Base-by-base conservation (phyloP, 2,113 vertebrate genomes). In the Mesoclemmys tuberculata region DNA sequence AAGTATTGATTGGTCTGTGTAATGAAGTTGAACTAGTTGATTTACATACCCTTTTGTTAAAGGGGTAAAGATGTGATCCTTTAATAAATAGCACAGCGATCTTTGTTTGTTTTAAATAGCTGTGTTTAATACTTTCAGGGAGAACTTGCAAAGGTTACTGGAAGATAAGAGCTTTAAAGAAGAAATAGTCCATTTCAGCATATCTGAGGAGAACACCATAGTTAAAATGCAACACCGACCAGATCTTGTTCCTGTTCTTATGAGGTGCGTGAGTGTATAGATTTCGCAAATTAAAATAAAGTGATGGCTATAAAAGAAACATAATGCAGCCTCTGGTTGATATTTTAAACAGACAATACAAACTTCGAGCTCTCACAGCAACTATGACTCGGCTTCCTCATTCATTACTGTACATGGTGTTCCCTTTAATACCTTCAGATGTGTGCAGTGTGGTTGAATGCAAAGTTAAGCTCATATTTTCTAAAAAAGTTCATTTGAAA, bases 91-190 rank as follows among this genome's bases (percentile, higher is more conserved):
- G 35, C 71, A 13, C 77, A 24, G 56, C 11, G 81, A 26, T 94
- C 4, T 46, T 46, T 46, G 21, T 85, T 78, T 89, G 52, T 58
- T 83, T 18, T 48, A 90, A 49, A 58, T 56, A 75, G 27, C 75
- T 93, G 1, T 74, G 3, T 96, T 97, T 93, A 58, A 22, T 94
- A 87, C 51, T 93, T 90, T 92, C 95, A 99, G 99, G 96, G 99
- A 99, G 95, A 99, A 99, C 89, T 98, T 99, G n/a, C 97, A 99
- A 97, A 98, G 98, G 75, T 97, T 99, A 0, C 97, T 99, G 94
- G 99, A 99, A 1, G 99, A 99, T 97, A 99, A 98, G 97, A 98
- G 97, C 95, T 99, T 99, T 97, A 99, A 99, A 97, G 99, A 99
- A 91, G 99, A 99, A 97, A 99, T 99, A 31, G 98, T 99, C 38